Base-by-base conservation (phyloP, 2,797 vertebrate genomes). In the Schizopygopsis malacanthus region DNA sequence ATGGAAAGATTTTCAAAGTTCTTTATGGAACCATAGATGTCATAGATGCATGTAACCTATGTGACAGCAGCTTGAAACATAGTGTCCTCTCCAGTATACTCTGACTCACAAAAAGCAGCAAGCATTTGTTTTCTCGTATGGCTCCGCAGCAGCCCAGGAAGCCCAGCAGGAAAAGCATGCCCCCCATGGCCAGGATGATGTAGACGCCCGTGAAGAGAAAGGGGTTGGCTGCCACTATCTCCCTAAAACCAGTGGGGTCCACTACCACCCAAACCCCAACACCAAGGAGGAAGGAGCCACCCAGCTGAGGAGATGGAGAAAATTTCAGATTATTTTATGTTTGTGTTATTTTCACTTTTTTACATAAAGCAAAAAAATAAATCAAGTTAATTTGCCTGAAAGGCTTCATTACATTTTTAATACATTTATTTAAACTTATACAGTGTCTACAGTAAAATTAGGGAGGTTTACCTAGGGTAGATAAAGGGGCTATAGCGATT, bases 71-170 rank as follows among this genome's bases (percentile, higher is more conserved):
- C 45, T 16, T 41, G 33, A 28, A 52, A 45, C 41, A 47, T 5
- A 20, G 0, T 8, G 10, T 50, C 25, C 39, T 3, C 37, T n/a
- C 9, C 10, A 59, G 43, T 22, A 56, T 18, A 16, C 25, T 10
- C 33, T 10, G 90, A 97, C 97, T 97, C 93, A 99, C 98, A 87
- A 98, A 97, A 25, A 98, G 95, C 81, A 99, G 97, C 88, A 99
- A 96, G 93, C 97, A 98, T 93, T 98, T 98, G 95, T 98, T 99
- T 92, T 99, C 98, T 0, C 97, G 96, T 92, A 98, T 96, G 82
- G 98, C 98, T 82, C 98, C 98, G 0, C 97, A 98, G 95, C 98
- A 99, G 91, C 98, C 98, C 6, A 99, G 95, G 94, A 99, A 98
- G 71, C 98, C 98, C 61, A 99, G 96, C 76, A 99, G 95, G 67